Base-by-base conservation (phyloP, 2,888 invertebrate genomes). In the Blastobasis adustella region DNA sequence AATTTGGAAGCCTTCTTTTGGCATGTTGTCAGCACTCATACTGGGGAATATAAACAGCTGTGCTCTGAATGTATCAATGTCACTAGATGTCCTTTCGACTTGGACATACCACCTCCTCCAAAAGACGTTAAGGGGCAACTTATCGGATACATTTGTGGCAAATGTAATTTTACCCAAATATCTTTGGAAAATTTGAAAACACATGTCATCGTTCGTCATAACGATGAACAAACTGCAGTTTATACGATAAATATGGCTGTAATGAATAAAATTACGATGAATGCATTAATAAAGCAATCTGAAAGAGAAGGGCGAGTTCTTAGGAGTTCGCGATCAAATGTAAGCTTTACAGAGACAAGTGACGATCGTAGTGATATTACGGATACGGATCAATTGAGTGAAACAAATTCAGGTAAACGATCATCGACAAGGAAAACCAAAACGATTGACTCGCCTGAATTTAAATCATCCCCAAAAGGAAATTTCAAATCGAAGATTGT, bases 151-250 rank as follows among this genome's bases (percentile, higher is more conserved):
- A 85, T 95, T 4, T 95, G 95, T 66, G 88, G 90, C 4, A 85
- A 90, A 53, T 96, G 96, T 67, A 92, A 95, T 68, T 96, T 90
- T 59, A 89, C 93, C 1, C 96, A 96, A 74, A 69, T 94, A 58
- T 86, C 89, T 5, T 76, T 90, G 47, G 76, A 81, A 41, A 91
- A 91, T 63, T 76, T 95, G 0, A 90, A 92, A 56, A 85, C 84
- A 0, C 95, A 96, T 62, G 82, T 93, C 0, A 81, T 89, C 46
- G 69, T 77, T 0, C 90, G 90, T 56, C 93, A 92, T 59, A 71
- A 82, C 47, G 78, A 82, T 46, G 76, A 84, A 49, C 78, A 86
- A 55, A 89, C 87, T 1, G 82, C 86, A 58, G 87, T 87, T 6
- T 85, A 76, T 58, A 76, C 72, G 10, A 83, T 88, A 6, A 86